These are phyloP conservation scores for Trichoplusia ni DNA, from an alignment of 1,140 invertebrate species.

Conservation along the genomic window DNA sequence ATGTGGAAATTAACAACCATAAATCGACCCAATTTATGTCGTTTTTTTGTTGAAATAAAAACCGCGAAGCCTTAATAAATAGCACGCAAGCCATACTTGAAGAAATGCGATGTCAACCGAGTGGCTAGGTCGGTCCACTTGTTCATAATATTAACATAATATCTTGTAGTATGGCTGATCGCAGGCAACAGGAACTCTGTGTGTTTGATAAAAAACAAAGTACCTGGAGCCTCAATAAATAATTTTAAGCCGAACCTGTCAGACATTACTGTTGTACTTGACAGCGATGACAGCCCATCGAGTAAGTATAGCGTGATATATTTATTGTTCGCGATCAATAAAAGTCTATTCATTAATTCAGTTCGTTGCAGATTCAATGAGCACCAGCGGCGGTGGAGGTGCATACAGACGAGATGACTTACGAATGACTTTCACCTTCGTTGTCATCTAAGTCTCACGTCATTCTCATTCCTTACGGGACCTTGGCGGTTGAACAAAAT, in stretches of 20 bases:
- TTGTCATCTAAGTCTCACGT: constrained; percentile 36
- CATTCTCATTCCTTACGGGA: constrained; percentile 12
- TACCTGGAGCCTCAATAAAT: neutral
- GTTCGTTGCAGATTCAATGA: constrained; percentile 32
- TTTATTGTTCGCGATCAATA: constrained; percentile 26
- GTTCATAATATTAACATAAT: constrained; percentile 8
- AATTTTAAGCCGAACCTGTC: neutral
- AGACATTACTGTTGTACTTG: neutral
- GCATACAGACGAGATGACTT: constrained; percentile 43
- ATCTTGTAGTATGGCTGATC: neutral
- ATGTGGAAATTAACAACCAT: constrained; percentile 25
- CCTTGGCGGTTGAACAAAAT: neutral
- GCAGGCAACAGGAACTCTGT: constrained; percentile 14
- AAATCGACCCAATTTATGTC: constrained; percentile 23
- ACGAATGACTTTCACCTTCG: constrained; percentile 43
- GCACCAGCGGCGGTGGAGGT: constrained; percentile 21
- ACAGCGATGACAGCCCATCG: neutral
- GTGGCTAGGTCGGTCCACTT: neutral
- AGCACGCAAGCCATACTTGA: constrained; percentile 14
- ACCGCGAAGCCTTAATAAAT: constrained; percentile 45
- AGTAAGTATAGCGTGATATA: neutral
- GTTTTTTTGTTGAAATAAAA: constrained; percentile 33
- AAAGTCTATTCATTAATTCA: constrained; percentile 39
- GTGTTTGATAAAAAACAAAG: constrained; percentile 6
- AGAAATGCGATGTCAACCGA: constrained; percentile 3